Evolutionary conservation across 1,140 invertebrate species (phyloP), one percentile per base, ranked within the genome.

Genomic region (Choristoneura fumiferana): DNA sequence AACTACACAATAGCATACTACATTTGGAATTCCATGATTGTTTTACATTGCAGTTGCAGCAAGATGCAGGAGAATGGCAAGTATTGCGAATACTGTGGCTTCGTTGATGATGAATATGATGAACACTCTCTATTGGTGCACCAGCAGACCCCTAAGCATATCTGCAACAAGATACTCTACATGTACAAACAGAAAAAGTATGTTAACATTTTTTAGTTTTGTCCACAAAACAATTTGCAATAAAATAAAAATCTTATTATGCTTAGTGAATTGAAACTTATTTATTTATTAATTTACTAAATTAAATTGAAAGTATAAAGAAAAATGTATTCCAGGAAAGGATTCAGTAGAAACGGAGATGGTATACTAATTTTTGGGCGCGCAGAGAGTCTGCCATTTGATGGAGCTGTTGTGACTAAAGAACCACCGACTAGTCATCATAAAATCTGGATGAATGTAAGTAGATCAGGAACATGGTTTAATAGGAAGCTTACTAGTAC

Each of bases 181-280:
- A 64, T 74, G 8, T 81, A 76, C 53, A 80, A 75, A 29, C 35
- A 69, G 0, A 73, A 84, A 38, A 84, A 79, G 81, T 84, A 71
- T 70, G 81, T 67, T 9, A 0, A 29, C 22, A 29, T 6, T 3
- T 29, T 29, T 12, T 22, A 6, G 3, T 56, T 56, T 54, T 54
- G 40, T 37, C 36, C 34, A 10, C 36, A 40, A 8, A 33, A 13
- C 49, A 40, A 29, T n/a, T n/a, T n/a, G n/a, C n/a, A n/a, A n/a
- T n/a, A n/a, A n/a, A n/a, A n/a, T n/a, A n/a, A n/a, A n/a, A n/a
- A n/a, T n/a, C n/a, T n/a, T n/a, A n/a, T n/a, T n/a, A n/a, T n/a
- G n/a, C n/a, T n/a, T n/a, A n/a, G n/a, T n/a, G n/a, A n/a, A n/a
- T n/a, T n/a, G n/a, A n/a, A n/a, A n/a, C n/a, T n/a, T n/a, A n/a